Percentiles rank a stretch among this genome's conserved stretches.
phyloP scores from a whole-genome alignment of 2,888 invertebrate species.

The Diarsia dahlii region DNA sequence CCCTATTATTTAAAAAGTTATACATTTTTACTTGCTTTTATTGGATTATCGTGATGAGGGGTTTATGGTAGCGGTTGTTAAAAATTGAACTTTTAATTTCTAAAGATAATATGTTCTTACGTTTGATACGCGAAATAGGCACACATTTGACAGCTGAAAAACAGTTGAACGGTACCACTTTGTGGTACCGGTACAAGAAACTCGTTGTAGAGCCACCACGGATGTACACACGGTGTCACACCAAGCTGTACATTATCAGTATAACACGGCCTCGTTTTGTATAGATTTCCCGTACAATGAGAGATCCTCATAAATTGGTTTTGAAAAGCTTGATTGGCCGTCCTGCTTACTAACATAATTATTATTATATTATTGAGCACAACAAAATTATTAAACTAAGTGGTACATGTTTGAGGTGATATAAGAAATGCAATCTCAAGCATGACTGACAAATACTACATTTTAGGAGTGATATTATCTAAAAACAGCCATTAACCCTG shows the following conservation, averaged over 20 bases:
- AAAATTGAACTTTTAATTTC: not conserved
- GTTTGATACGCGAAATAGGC: not conserved
- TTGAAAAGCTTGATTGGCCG: too few species aligned
- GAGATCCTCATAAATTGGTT: too few species aligned
- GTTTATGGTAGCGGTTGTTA: too few species aligned
- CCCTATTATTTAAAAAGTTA: not conserved
- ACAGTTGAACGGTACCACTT: not conserved
- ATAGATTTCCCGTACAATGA: too few species aligned
- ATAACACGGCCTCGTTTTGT: too few species aligned
- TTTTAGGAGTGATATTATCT: not conserved
- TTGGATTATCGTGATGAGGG: not conserved
- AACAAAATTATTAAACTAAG: not conserved
- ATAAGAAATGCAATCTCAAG: not conserved
- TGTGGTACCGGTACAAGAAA: not conserved
- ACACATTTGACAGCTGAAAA: not conserved
- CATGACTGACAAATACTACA: not conserved
- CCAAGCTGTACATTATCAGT: too few species aligned
- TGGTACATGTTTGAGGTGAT: not conserved
- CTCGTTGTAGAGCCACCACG: not conserved
- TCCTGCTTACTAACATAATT: not conserved
- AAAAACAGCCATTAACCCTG: slow-evolving; percentile 2
- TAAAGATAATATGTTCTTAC: not conserved
- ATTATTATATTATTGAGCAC: not conserved
- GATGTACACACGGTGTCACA: too few species aligned
- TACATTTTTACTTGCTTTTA: not conserved